Evolutionary conservation across 1,140 invertebrate genomes (phyloP), one percentile per base, ranked within the genome.

Genomic region (Drosophila murphyi): DNA sequence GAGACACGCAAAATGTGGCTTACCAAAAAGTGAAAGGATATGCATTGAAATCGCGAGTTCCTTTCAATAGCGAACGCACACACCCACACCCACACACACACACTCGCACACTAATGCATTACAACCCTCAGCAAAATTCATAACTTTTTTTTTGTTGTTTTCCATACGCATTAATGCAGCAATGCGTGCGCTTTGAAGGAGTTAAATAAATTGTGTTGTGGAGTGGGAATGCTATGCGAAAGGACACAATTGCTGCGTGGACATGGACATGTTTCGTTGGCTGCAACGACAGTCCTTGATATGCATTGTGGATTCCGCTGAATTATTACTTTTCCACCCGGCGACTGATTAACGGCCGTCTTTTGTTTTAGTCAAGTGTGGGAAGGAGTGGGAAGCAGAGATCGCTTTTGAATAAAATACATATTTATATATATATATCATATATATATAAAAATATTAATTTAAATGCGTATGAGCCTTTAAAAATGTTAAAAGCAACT

Each of bases 141-240:
- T 77, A 73, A 71, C 28, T 74, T 61, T 62, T 73, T 73, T 76
- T 48, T 2, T 61, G 80, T 75, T 88, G 80, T 89, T 89, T 89
- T 88, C 85, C 80, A 88, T 88, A 89, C 83, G 83, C 83, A 88
- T 88, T 88, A 88, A 88, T 88, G 83, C 83, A 88, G 83, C 83
- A 80, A 80, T 88, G 83, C 83, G 83, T 88, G 72, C 61, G 69
- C 34, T 48, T 28, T 43, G 5, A 1, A 37, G 62, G 54, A 57
- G 68, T 51, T 5, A 31, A 20, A 3, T 5, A 3, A 2, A 6
- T 0, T 37, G n/a, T 28, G 39, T 12, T 20, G 6, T 8, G 29
- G 28, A 3, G 4, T 51, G n/a, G 41, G 28, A 8, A 8, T n/a
- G 43, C 41, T 37, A 43, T 7, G 20, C 10, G n/a, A 4, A 32